phyloP scores from a whole-genome alignment of 2,888 invertebrate genomes.

The Heliconius charithonia region DNA sequence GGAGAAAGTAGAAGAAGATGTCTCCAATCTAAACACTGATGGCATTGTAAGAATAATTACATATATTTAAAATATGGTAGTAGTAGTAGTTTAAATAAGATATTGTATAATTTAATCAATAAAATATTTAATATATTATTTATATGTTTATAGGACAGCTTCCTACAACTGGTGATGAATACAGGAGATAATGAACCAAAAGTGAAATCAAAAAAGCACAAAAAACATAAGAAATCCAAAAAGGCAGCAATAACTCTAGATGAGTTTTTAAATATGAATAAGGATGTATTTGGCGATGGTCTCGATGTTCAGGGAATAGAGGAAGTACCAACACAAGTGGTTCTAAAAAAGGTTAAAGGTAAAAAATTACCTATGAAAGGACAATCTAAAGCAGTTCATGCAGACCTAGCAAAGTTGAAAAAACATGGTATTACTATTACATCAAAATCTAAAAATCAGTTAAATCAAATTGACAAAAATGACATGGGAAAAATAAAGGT shows the following conservation, averaged over 20 bases:
- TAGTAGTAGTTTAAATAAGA: not conserved
- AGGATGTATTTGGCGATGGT: constrained; percentile 78
- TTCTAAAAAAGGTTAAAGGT: constrained; percentile 67
- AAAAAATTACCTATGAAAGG: constrained; percentile 56
- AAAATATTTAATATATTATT: not conserved
- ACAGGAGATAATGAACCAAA: constrained; percentile 55
- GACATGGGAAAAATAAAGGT: constrained; percentile 40
- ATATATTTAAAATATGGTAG: not conserved
- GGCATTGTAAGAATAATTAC: constrained; percentile 24
- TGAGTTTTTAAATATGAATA: constrained; percentile 79
- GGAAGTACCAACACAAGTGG: constrained; percentile 74
- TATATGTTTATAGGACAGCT: constrained; percentile 65
- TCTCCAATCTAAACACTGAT: not conserved
- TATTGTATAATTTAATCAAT: not conserved
- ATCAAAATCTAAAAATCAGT: constrained; percentile 56
- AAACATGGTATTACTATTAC: constrained; percentile 74
- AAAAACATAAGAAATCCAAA: constrained; percentile 78
- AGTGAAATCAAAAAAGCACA: constrained; percentile 70
- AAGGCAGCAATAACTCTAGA: constrained; percentile 77
- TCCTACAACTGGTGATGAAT: constrained; percentile 70
- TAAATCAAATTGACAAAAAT: constrained; percentile 35
- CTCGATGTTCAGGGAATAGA: constrained; percentile 76
- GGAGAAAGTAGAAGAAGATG: constrained; percentile 65
- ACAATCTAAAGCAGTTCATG: constrained; percentile 54
- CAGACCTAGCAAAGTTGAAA: constrained; percentile 72